These are phyloP conservation scores for Piaya cayana DNA, from an alignment of 2,113 vertebrate species.

Conservation along the genomic window DNA sequence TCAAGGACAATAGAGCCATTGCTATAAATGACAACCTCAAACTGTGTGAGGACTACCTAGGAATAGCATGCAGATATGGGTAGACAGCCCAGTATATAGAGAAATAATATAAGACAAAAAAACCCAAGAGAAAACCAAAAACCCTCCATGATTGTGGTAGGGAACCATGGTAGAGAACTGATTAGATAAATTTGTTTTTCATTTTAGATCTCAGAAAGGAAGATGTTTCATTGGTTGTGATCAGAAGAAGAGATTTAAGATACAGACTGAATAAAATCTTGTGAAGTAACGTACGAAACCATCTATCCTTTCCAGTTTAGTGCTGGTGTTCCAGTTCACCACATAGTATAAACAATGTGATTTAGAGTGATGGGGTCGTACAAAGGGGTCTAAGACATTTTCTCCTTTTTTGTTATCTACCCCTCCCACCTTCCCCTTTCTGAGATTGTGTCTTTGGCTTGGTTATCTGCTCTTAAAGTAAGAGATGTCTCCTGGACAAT, in stretches of 20 bases:
- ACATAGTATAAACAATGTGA: neutral
- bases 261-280: neutral
- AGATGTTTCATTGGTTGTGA: neutral
- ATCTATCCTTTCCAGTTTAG: neutral
- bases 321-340: neutral
- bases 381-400: neutral
- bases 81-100: neutral
- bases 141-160: neutral
- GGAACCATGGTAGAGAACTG: neutral
- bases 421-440: rapidly evolving
- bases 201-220: neutral
- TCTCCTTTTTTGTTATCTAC: neutral
- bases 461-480: neutral
- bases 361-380: neutral
- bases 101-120: neutral
- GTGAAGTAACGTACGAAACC: neutral
- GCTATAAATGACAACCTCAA: neutral
- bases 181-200: neutral
- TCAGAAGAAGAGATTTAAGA: neutral
- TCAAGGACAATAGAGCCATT: neutral
- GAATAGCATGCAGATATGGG: neutral
- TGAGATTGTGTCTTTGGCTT: neutral
- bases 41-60: neutral
- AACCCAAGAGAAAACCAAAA: neutral
- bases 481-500: neutral